Evolutionary conservation across 2,113 vertebrate genomes (phyloP).

Genomic region (Phalacrocorax pelagicus): DNA sequence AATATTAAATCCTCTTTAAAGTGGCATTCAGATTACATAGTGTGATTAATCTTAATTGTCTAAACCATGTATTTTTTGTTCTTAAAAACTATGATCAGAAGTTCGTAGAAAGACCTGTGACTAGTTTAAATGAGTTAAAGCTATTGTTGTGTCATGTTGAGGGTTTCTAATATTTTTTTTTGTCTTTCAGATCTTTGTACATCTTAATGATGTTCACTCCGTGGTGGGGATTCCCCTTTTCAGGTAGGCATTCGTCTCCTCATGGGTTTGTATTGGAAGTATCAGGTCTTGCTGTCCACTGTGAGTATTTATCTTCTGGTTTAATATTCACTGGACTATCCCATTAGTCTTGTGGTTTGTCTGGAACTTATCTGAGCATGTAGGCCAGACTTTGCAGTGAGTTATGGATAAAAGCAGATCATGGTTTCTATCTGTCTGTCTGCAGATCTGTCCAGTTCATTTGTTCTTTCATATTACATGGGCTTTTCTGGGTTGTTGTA

Average conservation of each 20-base stretch:
- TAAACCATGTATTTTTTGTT: not conserved
- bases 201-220: slow-evolving; percentile 84
- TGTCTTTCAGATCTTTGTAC: slow-evolving; percentile 81
- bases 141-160: not conserved
- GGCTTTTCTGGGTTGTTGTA: not conserved
- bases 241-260: slow-evolving; percentile 73
- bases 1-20: not conserved
- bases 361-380: not conserved
- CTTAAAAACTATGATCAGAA: not conserved
- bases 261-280: not conserved
- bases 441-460: not conserved
- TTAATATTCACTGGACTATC: not conserved
- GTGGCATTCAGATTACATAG: not conserved
- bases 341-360: not conserved
- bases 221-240: slow-evolving; percentile 88
- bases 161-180: not conserved
- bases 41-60: not conserved
- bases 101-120: not conserved
- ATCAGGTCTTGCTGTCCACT: not conserved
- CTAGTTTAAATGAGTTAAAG: not conserved
- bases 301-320: not conserved
- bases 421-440: not conserved
- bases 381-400: not conserved
- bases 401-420: not conserved
- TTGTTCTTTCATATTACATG: not conserved